Conservation (phyloP, 1,140 invertebrate genomes). For the Bombus haemorrhoidalis region DNA sequence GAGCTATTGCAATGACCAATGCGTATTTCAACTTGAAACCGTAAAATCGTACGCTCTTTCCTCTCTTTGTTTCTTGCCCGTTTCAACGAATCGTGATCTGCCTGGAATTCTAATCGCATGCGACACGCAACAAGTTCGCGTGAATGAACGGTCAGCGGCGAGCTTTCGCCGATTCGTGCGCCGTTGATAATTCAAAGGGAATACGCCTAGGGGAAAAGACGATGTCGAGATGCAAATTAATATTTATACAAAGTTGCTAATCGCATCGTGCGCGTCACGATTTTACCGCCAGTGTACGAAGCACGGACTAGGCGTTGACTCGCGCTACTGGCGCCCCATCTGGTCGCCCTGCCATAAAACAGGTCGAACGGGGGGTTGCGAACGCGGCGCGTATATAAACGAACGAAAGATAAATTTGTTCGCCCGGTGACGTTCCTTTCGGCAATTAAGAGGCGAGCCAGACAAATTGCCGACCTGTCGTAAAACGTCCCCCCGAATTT, state of each 20-base stretch:
- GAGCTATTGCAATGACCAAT: too few species aligned
- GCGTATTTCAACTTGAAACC: neutral
- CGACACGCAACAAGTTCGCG: slow-evolving; percentile 67
- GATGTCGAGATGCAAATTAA: too few species aligned
- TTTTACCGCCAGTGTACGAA: too few species aligned
- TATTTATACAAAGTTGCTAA: too few species aligned
- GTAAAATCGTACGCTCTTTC: neutral
- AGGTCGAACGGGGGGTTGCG: too few species aligned
- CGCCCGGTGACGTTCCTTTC: neutral
- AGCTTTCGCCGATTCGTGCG: neutral
- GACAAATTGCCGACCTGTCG: neutral
- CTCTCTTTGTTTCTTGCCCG: neutral
- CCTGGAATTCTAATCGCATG: slow-evolving; percentile 43
- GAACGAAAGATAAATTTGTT: neutral
- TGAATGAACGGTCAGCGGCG: slow-evolving; percentile 20
- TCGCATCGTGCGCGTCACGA: too few species aligned
- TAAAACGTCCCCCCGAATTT: slow-evolving; percentile 35
- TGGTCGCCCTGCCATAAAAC: neutral
- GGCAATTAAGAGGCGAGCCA: neutral
- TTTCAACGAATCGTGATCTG: neutral
- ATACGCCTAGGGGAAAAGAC: too few species aligned
- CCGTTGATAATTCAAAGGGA: neutral
- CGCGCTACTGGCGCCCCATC: neutral
- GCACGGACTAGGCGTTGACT: neutral
- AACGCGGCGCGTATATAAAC: neutral